Conservation (phyloP, 2,113 vertebrate genomes). For the Oncorhynchus kisutch region DNA sequence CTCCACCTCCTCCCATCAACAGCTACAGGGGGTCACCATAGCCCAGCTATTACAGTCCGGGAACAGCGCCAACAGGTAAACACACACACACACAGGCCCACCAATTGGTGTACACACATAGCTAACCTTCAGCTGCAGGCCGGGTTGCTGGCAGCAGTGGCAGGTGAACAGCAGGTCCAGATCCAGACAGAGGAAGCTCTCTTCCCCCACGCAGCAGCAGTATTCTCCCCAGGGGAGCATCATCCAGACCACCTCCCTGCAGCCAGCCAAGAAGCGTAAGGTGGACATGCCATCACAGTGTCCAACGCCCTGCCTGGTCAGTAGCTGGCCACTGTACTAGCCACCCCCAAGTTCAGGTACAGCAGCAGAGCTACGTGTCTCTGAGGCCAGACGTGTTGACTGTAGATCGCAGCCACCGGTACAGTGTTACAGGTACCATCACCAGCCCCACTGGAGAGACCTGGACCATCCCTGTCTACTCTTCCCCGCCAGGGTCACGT, state of each 20-base stretch:
- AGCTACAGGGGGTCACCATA: conserved; percentile 89
- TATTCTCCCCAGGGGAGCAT: conserved; percentile 59
- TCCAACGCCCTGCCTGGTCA: conserved; percentile 96
- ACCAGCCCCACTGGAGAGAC: conserved; percentile 98
- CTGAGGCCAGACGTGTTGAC: conserved; percentile 96
- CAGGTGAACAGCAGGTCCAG: conserved; percentile 88
- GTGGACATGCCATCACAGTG: conserved; percentile 97
- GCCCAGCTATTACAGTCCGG: conserved; percentile 90
- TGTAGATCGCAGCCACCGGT: conserved; percentile 97
- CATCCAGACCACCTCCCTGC: conserved; percentile 79
- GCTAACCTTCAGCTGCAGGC: conserved; percentile 78
- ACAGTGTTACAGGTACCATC: conserved; percentile 96
- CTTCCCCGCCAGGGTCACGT: conserved; percentile 80
- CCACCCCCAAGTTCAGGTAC: conserved; percentile 82
- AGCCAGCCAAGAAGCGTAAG: conserved; percentile 98
- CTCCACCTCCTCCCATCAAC: conserved; percentile 82
- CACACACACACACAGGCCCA: too few relatives aligned
- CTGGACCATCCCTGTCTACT: conserved; percentile 98
- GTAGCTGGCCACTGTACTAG: conserved; percentile 94
- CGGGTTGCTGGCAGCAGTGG: conserved; percentile 89
- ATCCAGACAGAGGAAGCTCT: conserved; percentile 93
- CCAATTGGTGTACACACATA: background rate
- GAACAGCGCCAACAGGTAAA: conserved; percentile 90
- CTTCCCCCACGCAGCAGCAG: conserved; percentile 84
- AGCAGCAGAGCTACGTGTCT: conserved; percentile 97